These are phyloP conservation scores for Harpegnathos saltator DNA, from an alignment of 1,140 invertebrate genomes.

Conservation along the genomic window DNA sequence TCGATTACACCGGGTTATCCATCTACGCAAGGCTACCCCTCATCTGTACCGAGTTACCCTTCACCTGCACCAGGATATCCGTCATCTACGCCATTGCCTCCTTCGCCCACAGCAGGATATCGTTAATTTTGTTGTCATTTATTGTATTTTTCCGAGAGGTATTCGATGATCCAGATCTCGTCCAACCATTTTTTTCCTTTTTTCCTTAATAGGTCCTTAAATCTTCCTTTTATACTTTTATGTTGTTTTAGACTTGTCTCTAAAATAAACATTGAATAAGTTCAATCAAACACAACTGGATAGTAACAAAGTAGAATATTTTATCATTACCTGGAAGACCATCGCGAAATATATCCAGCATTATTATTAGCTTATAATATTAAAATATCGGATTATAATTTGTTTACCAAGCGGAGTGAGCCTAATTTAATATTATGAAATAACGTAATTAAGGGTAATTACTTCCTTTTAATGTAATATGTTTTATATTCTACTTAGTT, in stretches of 20 bases:
- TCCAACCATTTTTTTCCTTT: no score
- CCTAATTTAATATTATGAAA: constrained; percentile 2
- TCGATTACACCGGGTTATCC: not conserved
- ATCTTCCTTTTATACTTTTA: no score
- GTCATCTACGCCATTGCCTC: no score
- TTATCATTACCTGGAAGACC: not conserved
- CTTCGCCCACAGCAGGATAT: not conserved
- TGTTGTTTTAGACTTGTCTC: no score
- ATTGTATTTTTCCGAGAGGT: no score
- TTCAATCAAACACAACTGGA: no score
- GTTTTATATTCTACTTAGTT: not conserved
- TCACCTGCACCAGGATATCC: not conserved
- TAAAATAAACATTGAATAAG: no score
- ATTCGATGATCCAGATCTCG: no score
- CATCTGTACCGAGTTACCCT: not conserved
- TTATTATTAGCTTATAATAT: not conserved
- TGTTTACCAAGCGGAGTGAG: not conserved
- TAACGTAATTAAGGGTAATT: not conserved
- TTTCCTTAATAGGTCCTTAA: no score
- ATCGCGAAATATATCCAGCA: not conserved
- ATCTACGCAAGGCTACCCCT: not conserved
- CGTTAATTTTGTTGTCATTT: not conserved
- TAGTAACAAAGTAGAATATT: not conserved
- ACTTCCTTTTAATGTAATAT: not conserved
- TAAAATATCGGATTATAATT: not conserved